Evolutionary conservation across 1,140 invertebrate genomes (phyloP), one percentile per base, ranked within the genome.

Genomic region (Chironomus tepperi): DNA sequence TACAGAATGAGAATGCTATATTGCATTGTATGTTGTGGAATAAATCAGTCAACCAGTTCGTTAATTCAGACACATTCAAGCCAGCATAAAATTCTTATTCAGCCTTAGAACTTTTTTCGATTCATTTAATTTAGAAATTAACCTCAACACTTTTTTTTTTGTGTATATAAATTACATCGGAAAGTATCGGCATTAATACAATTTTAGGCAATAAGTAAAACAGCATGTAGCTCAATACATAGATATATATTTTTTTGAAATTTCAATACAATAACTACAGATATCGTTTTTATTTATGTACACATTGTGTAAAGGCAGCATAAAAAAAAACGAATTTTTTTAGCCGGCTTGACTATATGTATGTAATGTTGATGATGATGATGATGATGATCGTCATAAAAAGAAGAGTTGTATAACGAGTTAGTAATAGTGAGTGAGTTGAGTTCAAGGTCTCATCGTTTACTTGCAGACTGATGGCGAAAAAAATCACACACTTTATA

Each of bases 381-480:
- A 47, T 57, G 47, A 57, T 57, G 47, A 57, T 57, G 47, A 57
- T 57, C 47, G 47, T 70, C 65, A 18, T 70, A 70, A 70, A 70
- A 70, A 70, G 19, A 70, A 70, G 65, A 70, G 65, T 70, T 70
- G 65, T 70, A 70, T 70, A 70, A 70, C 65, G 19, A 70, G 65
- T 70, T 70, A 70, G 65, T 70, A 70, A 70, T 70, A 70, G 65
- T 70, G 65, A 70, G 47, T 57, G 47, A 57, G 47, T 57, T 57
- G 47, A 57, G 65, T 70, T 70, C 65, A 70, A 70, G 65, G 65
- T 70, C 65, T 70, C 65, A 19, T 70, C 19, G 16, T 15, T 70
- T 70, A 70, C 65, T 70, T 70, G 65, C 65, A 70, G 65, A 70
- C 65, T 70, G 65, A 70, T 70, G 65, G 65, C 65, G 65, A 70